Conservation (phyloP, 1,140 invertebrate species). For the Riptortus pedestris region DNA sequence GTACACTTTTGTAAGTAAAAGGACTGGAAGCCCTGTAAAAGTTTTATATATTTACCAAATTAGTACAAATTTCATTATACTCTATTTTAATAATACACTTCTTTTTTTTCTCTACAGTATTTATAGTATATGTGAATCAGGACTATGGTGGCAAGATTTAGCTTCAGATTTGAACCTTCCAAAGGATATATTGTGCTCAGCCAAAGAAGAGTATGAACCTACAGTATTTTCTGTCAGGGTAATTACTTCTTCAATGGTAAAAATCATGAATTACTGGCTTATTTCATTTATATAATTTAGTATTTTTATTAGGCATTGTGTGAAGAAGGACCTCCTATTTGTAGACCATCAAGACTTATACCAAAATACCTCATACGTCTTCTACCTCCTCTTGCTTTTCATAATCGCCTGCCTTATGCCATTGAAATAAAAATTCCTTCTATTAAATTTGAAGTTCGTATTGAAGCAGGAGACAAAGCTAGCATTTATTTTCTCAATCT, state of each 20-base stretch:
- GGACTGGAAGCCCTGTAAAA: too few relatives aligned
- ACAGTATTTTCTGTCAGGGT: constrained; percentile 54
- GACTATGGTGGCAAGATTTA: constrained; percentile 73
- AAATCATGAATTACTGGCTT: not conserved
- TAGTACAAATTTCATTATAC: too few relatives aligned
- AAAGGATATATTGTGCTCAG: constrained; percentile 50
- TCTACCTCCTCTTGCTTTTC: constrained; percentile 58
- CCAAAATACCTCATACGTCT: constrained; percentile 64
- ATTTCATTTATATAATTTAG: too few relatives aligned
- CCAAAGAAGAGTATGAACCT: constrained; percentile 44
- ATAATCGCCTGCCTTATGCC: constrained; percentile 65
- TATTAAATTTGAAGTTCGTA: constrained; percentile 44
- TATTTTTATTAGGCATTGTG: constrained; percentile 38
- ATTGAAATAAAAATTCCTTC: constrained; percentile 46
- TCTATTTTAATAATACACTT: too few relatives aligned
- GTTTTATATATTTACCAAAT: too few relatives aligned
- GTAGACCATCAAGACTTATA: constrained; percentile 39
- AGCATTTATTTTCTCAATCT: constrained; percentile 55
- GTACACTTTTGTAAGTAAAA: too few relatives aligned
- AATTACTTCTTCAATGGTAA: not conserved
- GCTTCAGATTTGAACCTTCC: constrained; percentile 48
- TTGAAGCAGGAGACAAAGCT: constrained; percentile 59
- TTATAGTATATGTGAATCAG: constrained; percentile 49
- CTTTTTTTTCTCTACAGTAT: constrained; percentile 29
- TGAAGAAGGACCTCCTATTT: constrained; percentile 37